Base-by-base conservation (phyloP, 2,113 vertebrate species). In the Seriola aureovittata region DNA sequence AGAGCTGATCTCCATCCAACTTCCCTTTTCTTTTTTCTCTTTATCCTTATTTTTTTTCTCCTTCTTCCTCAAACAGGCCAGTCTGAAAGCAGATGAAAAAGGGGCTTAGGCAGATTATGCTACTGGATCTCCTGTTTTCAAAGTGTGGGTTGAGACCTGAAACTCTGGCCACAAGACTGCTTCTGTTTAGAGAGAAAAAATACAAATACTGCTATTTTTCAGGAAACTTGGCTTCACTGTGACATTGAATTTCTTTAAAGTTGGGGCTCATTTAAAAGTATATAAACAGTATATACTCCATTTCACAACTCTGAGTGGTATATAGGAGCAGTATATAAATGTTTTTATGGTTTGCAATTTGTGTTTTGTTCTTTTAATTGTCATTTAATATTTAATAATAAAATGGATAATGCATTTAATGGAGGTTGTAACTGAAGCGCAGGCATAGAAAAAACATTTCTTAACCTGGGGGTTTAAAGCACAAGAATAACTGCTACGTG, bases 61-160 rank as follows among this genome's bases (percentile, higher is more conserved):
- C 52, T 52, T 74, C 75, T 71, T 80, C 83, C 64, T 80, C 42
- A 88, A 70, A 87, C 29, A 80, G 57, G 29, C 70, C 48, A 58
- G 40, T 65, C 55, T 81, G 54, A 81, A 52, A 38, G 50, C 54
- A 50, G 68, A 82, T 89, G 58, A 71, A 81, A 81, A 12, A 57
- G 44, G 36, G 60, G 64, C 21, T 90, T 66, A 78, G 63, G 38
- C 58, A 44, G 71, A 86, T 81, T 85, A 84, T 72, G 34, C 62
- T 67, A 8, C 68, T 59, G 65, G 66, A 69, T 84, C 21, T 68
- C 29, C 81, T 71, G n/a, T 74, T 81, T 71, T 70, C 40, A 32
- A 55, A 80, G 57, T 84, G 63, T 75, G 65, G 72, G 78, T 71
- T 54, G 23, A 10, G 59, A 78, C 75, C 55, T 69, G 13, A 78